Percentiles rank a stretch among this genome's conserved stretches.
phyloP scores from a whole-genome alignment of 2,797 vertebrate species.

The Spinibarbus caldwelli region DNA sequence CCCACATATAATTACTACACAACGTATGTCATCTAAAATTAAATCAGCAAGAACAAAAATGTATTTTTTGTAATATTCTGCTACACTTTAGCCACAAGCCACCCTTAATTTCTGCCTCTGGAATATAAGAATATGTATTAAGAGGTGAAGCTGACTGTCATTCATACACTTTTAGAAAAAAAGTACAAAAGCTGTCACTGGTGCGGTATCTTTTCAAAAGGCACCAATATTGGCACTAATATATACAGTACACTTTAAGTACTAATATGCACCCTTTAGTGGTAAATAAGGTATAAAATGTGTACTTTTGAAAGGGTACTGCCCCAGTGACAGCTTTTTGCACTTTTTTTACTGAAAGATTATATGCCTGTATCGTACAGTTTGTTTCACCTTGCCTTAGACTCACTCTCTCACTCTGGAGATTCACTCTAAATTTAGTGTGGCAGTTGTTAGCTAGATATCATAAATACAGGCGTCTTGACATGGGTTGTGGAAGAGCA shows the following conservation, averaged over 20 bases:
- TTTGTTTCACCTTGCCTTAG: not conserved
- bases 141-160: too few species aligned
- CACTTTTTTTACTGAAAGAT: not conserved
- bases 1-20: not conserved
- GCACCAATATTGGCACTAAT: too few species aligned
- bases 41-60: not conserved
- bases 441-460: constrained; percentile 68
- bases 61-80: too few species aligned
- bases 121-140: too few species aligned
- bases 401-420: constrained; percentile 8
- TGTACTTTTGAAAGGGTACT: not conserved
- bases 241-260: too few species aligned
- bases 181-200: not conserved
- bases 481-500: constrained; percentile 44
- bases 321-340: not conserved
- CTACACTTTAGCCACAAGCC: too few species aligned
- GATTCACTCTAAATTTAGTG: constrained; percentile 68
- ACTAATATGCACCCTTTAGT: not conserved
- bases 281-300: not conserved
- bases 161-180: too few species aligned
- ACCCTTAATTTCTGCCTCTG: too few species aligned
- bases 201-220: not conserved
- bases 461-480: constrained; percentile 71
- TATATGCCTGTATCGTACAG: not conserved
- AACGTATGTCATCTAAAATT: not conserved